These are phyloP conservation scores for Rhingia campestris DNA, from an alignment of 2,888 invertebrate species.

Conservation along the genomic window DNA sequence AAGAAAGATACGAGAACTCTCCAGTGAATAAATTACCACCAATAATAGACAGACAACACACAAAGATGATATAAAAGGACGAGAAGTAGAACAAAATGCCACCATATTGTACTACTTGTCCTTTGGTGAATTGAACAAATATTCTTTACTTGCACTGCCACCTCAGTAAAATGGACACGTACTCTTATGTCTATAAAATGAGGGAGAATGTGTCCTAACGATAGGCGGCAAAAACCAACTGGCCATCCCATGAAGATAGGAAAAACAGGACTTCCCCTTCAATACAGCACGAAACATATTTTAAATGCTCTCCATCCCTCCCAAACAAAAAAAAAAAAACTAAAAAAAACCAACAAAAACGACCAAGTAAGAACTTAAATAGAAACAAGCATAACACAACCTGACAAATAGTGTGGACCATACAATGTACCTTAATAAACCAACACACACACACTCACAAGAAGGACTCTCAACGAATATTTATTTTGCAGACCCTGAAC, in stretches of 20 bases:
- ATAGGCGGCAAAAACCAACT: slow-evolving; percentile 16
- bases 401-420: slow-evolving; percentile 19
- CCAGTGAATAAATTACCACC: slow-evolving; percentile 45
- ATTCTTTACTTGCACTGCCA: slow-evolving; percentile 51
- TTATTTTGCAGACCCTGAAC: slow-evolving; percentile 72
- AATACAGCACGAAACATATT: slow-evolving; percentile 57
- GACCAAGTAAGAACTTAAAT: slow-evolving; percentile 42
- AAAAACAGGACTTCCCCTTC: slow-evolving; percentile 24
- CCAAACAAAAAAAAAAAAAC: slow-evolving; percentile 22
- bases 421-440: slow-evolving; percentile 15
- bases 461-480: slow-evolving; percentile 54
- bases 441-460: neutral
- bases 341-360: slow-evolving; percentile 23
- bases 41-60: slow-evolving; percentile 39
- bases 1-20: slow-evolving; percentile 24
- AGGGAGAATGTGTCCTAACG: slow-evolving; percentile 53
- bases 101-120: slow-evolving; percentile 25
- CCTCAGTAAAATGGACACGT: slow-evolving; percentile 66
- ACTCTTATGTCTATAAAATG: slow-evolving; percentile 61
- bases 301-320: slow-evolving; percentile 42
- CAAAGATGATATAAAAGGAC: neutral
- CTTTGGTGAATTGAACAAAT: slow-evolving; percentile 59
- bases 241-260: slow-evolving; percentile 6
- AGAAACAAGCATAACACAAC: slow-evolving; percentile 43
- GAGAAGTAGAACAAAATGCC: slow-evolving; percentile 4